Conservation (phyloP, 1,140 invertebrate genomes). For the Sarcophaga bullata region DNA sequence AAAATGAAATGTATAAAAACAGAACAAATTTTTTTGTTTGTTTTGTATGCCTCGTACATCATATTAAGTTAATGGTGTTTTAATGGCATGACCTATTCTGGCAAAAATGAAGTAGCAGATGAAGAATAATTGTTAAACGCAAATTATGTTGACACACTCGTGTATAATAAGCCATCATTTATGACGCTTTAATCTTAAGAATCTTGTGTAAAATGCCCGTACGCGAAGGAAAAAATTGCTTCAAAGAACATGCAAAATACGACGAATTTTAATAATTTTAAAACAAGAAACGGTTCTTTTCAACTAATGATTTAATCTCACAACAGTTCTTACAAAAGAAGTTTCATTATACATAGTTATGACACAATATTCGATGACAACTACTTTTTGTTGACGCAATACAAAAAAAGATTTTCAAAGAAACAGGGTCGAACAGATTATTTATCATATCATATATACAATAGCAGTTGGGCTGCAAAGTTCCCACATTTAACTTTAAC, state of each 20-base stretch:
- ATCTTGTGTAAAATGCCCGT: neutral
- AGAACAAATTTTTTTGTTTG: neutral
- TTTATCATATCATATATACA: no score
- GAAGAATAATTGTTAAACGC: neutral
- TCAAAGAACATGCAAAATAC: neutral
- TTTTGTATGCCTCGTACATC: neutral
- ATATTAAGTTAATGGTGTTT: conserved; percentile 2
- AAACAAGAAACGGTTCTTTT: neutral
- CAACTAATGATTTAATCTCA: no score
- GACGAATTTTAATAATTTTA: no score
- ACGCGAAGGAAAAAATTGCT: neutral
- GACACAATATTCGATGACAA: no score
- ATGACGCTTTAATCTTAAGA: neutral
- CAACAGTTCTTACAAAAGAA: no score
- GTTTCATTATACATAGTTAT: no score
- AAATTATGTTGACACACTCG: neutral
- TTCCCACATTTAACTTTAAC: no score
- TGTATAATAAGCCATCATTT: conserved; percentile 11
- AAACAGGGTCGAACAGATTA: no score
- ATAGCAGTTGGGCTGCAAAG: no score
- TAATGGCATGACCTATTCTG: conserved; percentile 13
- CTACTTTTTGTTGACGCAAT: no score
- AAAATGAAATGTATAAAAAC: no score
- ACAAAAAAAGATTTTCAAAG: no score
- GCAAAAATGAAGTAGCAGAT: neutral